Evolutionary conservation across 2,797 vertebrate species (phyloP).

Genomic region (Eulemur mongoz): DNA sequence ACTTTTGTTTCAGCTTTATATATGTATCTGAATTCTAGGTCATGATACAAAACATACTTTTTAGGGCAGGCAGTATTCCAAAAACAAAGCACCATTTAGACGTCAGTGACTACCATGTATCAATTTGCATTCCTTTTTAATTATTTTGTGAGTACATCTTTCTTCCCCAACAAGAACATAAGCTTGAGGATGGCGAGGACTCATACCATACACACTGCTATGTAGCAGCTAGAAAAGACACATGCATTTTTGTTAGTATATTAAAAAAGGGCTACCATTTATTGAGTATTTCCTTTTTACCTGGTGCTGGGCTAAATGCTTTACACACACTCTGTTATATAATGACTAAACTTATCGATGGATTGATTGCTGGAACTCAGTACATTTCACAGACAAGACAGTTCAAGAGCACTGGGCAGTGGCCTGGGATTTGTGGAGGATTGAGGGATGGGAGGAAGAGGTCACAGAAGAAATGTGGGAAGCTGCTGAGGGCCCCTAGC

Average conservation of each 20-base stretch:
- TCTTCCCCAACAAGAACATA: not conserved
- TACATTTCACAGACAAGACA: not conserved
- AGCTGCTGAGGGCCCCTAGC: not conserved
- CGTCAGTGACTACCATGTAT: not conserved
- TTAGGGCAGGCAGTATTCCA: not conserved
- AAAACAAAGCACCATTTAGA: not conserved
- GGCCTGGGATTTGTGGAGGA: not conserved
- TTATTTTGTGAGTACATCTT: not conserved
- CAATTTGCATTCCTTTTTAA: not conserved
- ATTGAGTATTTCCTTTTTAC: not conserved
- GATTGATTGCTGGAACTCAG: not conserved
- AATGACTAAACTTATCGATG: not conserved
- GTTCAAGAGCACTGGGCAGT: not conserved
- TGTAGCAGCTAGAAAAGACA: not conserved
- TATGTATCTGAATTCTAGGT: not conserved
- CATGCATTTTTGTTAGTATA: not conserved
- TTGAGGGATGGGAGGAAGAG: not conserved
- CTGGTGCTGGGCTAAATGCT: not conserved
- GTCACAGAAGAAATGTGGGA: not conserved
- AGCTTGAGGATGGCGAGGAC: not conserved
- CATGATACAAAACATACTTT: conserved; percentile 10
- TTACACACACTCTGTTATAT: not conserved
- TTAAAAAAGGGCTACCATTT: not conserved
- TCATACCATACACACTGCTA: not conserved
- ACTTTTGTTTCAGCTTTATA: too few relatives aligned